Evolutionary conservation across 2,888 invertebrate species (phyloP).

Genomic region (Lycophotia porphyrea): DNA sequence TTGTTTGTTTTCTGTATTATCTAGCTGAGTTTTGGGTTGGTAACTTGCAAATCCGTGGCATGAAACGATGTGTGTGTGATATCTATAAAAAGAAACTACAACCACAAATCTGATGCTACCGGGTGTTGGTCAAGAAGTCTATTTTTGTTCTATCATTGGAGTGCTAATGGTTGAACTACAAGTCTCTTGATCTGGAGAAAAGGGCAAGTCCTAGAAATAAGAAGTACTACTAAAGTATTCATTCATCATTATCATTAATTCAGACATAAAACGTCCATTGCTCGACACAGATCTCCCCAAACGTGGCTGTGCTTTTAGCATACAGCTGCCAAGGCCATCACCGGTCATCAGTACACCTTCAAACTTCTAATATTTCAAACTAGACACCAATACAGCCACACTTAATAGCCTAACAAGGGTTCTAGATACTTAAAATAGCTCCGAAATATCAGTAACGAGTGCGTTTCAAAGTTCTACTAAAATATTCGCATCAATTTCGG

Average conservation of each 20-base stretch:
- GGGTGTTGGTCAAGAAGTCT: background rate
- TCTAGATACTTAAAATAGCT: constrained; percentile 14
- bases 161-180: too few relatives aligned
- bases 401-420: constrained; percentile 2
- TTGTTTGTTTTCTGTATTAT: background rate
- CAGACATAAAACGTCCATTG: background rate
- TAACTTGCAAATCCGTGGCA: too few relatives aligned
- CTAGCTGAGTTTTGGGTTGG: background rate
- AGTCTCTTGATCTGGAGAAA: background rate
- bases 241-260: background rate
- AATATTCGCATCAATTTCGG: constrained; percentile 41
- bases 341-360: background rate
- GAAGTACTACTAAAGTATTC: background rate
- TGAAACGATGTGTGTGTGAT: background rate
- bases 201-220: background rate
- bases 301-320: background rate
- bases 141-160: background rate
- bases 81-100: background rate
- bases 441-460: constrained; percentile 4
- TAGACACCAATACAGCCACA: background rate
- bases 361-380: background rate
- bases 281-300: background rate
- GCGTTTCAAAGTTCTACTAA: constrained; percentile 21
- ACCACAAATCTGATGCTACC: background rate
- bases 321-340: background rate